Evolutionary conservation across 2,113 vertebrate genomes (phyloP).

Genomic region (Megaceryle maxima): DNA sequence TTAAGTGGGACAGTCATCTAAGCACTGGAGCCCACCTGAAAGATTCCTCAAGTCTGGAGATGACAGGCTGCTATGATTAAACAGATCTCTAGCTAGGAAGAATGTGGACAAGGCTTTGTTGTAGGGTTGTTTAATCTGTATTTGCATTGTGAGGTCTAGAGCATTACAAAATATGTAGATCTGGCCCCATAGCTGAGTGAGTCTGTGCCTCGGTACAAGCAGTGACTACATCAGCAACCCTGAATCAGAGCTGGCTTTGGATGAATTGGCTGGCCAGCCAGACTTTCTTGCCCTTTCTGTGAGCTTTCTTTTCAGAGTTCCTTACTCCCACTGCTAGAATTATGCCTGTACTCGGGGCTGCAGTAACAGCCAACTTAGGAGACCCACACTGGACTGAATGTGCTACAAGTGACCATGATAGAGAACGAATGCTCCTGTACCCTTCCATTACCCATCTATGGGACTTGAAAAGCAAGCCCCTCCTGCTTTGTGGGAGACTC

Average conservation of each 20-base stretch:
- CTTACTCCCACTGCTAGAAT: neutral
- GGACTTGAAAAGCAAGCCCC: neutral
- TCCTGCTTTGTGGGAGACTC: neutral
- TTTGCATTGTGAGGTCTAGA: neutral
- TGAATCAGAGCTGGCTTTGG: neutral
- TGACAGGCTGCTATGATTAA: neutral
- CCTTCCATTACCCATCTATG: neutral
- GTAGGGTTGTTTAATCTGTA: neutral
- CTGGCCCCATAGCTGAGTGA: neutral
- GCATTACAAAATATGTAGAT: neutral
- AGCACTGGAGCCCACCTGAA: neutral
- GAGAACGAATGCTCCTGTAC: neutral
- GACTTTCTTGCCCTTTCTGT: neutral
- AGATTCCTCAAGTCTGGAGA: neutral
- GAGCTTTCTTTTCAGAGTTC: neutral
- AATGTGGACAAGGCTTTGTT: neutral
- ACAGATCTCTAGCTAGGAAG: neutral
- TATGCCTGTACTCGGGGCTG: neutral
- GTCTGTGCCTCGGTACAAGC: neutral
- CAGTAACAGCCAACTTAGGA: neutral
- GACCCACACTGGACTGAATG: neutral
- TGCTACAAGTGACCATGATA: neutral
- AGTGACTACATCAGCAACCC: neutral
- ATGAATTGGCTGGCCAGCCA: neutral
- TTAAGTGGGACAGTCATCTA: neutral